A percentile compares a stretch with the other conserved stretches of the same genome.
Conservation (phyloP, 2,113 vertebrate genomes). For the Bothrops jararaca region DNA sequence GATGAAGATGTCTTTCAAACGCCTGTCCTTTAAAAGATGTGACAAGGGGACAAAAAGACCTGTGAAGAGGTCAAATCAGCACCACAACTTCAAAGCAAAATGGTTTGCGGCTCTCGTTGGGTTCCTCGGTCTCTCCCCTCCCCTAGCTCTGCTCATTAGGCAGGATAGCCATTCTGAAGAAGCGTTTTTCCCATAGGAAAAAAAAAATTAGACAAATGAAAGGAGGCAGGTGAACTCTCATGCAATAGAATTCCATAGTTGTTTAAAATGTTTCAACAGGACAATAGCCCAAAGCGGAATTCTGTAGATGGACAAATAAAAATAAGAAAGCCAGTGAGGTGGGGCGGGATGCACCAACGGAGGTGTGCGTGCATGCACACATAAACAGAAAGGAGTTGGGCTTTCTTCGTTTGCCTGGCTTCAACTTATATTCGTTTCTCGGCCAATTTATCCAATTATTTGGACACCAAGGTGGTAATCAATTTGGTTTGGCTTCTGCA, state of each 20-base stretch:
- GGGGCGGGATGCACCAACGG: conserved; percentile 45
- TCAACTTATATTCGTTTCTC: conserved; percentile 1
- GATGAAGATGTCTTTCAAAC: conserved; percentile 52
- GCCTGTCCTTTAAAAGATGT: conserved; percentile 60
- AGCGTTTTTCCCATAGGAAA: conserved; percentile 50
- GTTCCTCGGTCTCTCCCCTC: neutral
- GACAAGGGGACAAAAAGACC: conserved; percentile 54
- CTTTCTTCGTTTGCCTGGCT: neutral
- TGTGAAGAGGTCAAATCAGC: conserved; percentile 41
- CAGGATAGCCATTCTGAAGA: conserved; percentile 42
- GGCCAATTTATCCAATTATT: conserved; percentile 64
- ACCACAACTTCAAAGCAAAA: conserved; percentile 25
- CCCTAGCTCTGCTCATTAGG: conserved; percentile 53
- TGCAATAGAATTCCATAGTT: conserved; percentile 16
- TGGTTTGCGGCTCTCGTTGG: neutral
- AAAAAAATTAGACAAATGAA: conserved; percentile 14
- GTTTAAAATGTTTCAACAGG: neutral
- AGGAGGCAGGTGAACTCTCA: conserved; percentile 54
- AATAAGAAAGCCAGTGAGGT: neutral
- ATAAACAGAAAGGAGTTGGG: rapidly evolving
- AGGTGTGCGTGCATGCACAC: conserved; percentile 7
- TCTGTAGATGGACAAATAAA: conserved; percentile 50
- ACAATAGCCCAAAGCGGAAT: conserved; percentile 34
- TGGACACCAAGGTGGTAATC: conserved; percentile 50
- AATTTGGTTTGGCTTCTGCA: neutral